phyloP scores from a whole-genome alignment of 2,113 vertebrate species.

The Artemisiospiza belli region DNA sequence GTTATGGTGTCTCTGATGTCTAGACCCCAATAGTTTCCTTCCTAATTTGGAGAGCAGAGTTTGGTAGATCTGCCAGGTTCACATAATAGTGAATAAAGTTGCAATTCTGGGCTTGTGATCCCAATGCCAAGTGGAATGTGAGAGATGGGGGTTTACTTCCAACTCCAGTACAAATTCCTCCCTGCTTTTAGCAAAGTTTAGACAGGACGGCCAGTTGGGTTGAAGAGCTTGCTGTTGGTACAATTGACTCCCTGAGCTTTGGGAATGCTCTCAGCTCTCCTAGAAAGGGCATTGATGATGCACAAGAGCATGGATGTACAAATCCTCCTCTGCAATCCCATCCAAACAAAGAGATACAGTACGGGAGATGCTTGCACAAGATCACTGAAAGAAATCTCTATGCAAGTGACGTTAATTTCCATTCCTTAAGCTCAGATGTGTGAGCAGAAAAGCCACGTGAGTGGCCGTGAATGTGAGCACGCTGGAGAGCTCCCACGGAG shows the following conservation, averaged over 20 bases:
- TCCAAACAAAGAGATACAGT: background rate
- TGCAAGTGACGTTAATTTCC: background rate
- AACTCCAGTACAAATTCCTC: background rate
- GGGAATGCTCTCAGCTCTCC: background rate
- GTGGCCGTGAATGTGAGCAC: background rate
- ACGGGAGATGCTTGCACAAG: background rate
- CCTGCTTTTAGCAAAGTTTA: background rate
- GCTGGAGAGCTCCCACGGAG: background rate
- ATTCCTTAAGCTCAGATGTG: slow-evolving; percentile 29
- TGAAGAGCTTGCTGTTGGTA: background rate
- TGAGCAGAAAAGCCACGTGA: slow-evolving; percentile 1
- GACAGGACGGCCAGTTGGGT: background rate
- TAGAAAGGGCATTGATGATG: background rate
- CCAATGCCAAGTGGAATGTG: background rate
- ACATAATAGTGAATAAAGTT: background rate
- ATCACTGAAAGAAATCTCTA: background rate
- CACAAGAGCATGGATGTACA: background rate
- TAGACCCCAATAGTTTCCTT: background rate
- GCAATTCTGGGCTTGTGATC: background rate
- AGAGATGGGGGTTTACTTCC: background rate
- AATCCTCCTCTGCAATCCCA: background rate
- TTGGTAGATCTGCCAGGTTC: background rate
- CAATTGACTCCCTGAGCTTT: background rate
- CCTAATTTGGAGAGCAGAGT: background rate
- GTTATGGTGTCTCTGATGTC: background rate